A percentile compares a stretch with the other conserved stretches of the same genome.
Evolutionary conservation across 2,113 vertebrate species (phyloP).

Genomic region (Hippolais icterina): DNA sequence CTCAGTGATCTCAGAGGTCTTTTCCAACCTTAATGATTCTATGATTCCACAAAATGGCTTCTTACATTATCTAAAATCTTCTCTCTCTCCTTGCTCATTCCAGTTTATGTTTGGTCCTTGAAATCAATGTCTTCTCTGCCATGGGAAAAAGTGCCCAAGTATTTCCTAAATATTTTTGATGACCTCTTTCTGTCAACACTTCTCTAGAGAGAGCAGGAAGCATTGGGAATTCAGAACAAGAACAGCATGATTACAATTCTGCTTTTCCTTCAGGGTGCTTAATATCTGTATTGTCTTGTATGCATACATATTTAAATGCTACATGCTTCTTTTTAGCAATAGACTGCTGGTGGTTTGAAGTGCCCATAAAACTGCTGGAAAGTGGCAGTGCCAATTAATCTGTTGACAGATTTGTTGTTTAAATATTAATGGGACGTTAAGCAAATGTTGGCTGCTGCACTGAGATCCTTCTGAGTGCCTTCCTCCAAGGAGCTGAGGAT

Average conservation of each 20-base stretch:
- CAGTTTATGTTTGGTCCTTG: not conserved
- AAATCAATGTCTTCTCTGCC: not conserved
- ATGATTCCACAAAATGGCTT: not conserved
- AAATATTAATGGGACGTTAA: conserved; percentile 62
- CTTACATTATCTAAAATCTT: not conserved
- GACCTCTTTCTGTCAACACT: not conserved
- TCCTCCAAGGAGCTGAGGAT: not conserved
- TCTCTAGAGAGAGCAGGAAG: not conserved
- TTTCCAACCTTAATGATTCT: not conserved
- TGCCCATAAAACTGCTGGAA: conserved; percentile 60
- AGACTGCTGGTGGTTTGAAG: conserved; percentile 15
- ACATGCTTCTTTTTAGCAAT: conserved; percentile 9
- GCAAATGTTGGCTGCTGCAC: conserved; percentile 37
- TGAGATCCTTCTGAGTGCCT: not conserved
- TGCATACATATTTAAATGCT: conserved; percentile 26
- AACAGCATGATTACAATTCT: not conserved
- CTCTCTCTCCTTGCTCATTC: not conserved
- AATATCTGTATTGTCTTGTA: not conserved
- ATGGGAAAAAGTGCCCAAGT: not conserved
- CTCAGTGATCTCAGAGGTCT: not conserved
- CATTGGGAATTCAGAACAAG: not conserved
- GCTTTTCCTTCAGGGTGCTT: not conserved
- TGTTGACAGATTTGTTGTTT: conserved; percentile 69
- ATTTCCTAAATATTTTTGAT: not conserved
- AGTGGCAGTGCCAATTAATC: conserved; percentile 65